These are phyloP conservation scores for Crocidura indochinensis DNA, from an alignment of 2,797 vertebrate genomes.

Conservation along the genomic window DNA sequence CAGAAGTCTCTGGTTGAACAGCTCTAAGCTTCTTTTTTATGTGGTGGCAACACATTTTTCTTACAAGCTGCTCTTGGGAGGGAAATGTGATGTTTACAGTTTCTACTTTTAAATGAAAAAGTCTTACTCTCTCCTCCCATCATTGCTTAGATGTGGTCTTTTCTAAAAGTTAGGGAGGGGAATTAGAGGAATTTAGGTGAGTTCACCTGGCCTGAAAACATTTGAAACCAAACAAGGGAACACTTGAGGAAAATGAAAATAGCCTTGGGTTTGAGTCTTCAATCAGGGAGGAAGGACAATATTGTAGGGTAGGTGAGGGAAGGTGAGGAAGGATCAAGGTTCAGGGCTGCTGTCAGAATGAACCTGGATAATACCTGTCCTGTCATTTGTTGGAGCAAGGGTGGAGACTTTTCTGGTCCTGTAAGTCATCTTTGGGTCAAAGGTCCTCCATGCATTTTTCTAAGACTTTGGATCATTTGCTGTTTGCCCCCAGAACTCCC, in stretches of 20 bases:
- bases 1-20: not conserved
- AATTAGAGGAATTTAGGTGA: slow-evolving; percentile 18
- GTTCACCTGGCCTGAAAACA: not conserved
- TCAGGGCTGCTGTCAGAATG: slow-evolving; percentile 75
- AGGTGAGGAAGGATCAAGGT: not conserved
- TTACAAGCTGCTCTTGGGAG: not conserved
- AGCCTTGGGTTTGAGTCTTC: slow-evolving; percentile 21
- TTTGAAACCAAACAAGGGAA: slow-evolving; percentile 69
- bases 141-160: not conserved
- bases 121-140: not conserved
- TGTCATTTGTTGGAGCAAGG: slow-evolving; percentile 63
- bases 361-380: slow-evolving; percentile 62
- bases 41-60: slow-evolving; percentile 4
- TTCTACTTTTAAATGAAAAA: slow-evolving; percentile 47
- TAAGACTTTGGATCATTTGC: slow-evolving; percentile 88
- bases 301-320: not conserved
- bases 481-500: slow-evolving; percentile 88
- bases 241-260: slow-evolving; percentile 73
- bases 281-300: slow-evolving; percentile 32
- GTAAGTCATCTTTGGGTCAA: slow-evolving; percentile 80
- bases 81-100: not conserved
- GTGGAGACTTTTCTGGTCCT: slow-evolving; percentile 69
- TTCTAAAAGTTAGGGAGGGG: slow-evolving; percentile 23
- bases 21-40: not conserved
- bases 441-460: slow-evolving; percentile 83